Base-by-base conservation (phyloP, 2,888 invertebrate species). In the Hofmannophila pseudospretella region DNA sequence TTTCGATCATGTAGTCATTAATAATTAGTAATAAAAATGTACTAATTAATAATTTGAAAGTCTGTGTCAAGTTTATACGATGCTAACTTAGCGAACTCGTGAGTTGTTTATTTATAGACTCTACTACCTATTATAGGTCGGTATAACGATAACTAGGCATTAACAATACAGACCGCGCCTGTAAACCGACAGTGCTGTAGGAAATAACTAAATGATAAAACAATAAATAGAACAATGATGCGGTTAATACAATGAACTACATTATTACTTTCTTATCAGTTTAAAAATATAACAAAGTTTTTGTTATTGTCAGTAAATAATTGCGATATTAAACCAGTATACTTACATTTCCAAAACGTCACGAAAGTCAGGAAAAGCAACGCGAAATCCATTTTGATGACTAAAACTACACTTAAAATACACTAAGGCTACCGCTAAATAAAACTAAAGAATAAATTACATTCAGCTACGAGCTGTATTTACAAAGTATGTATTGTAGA, bases 271-370 rank as follows among this genome's bases (percentile, higher is more conserved):
- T 5, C 3, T 20, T 20, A 23, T 8, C 23, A 23, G n/a, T 23
- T 23, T 23, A 23, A 23, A 23, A 8, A 8, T 8, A 8, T 23
- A 8, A 23, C 4, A n/a, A 8, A 23, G 7, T 8, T 23, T n/a
- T n/a, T n/a, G n/a, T n/a, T n/a, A n/a, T n/a, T n/a, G n/a, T n/a
- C n/a, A n/a, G n/a, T n/a, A n/a, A n/a, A n/a, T n/a, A n/a, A n/a
- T n/a, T n/a, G n/a, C n/a, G n/a, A n/a, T n/a, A n/a, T n/a, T n/a
- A n/a, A n/a, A n/a, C n/a, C n/a, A n/a, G n/a, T 14, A 13, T 50
- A 80, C 84, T 84, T 70, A 85, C 84, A 42, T 66, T 74, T 75
- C 66, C 68, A 75, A 45, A 72, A 66, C 60, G 79, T 54, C 29
- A 70, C 42, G 51, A 79, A 73, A 53, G 65, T 63, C 49, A 81